Evolutionary conservation across 2,113 vertebrate genomes (phyloP), one percentile per base, ranked within the genome.

Genomic region (Condylura cristata): DNA sequence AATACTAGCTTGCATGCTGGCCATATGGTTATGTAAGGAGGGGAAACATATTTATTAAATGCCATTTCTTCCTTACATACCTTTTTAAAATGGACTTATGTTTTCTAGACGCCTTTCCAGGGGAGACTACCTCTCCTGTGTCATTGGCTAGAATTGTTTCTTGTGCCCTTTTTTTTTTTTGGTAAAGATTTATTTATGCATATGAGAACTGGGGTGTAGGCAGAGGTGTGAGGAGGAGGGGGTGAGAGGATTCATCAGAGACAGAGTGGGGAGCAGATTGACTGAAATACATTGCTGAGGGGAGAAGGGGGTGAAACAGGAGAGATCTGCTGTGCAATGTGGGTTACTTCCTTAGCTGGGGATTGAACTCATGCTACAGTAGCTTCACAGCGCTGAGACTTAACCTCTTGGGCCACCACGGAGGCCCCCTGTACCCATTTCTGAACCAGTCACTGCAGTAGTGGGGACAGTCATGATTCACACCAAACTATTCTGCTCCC

Each of bases 21-120:
- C 12, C 51, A 37, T 37, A 44, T 80, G 26, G 9, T 75, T 28
- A 39, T 53, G 44, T 80, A 39, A 78, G 48, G 79, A 72, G 68
- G 51, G 84, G 66, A 37, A 85, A 74, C 18, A 60, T 86, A 9
- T 34, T 63, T 74, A 90, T 44, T 91, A 93, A 75, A 76, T 90
- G 56, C 17, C 46, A n/a, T n/a, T n/a, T n/a, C n/a, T n/a, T n/a
- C n/a, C n/a, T 66, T 90, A 51, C 16, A 41, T 84, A 56, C 71
- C 70, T 79, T 68, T 80, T 72, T 68, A 78, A 87, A 51, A 58
- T 84, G n/a, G 20, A 61, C 56, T 76, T 82, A 34, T 22, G 22
- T 89, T 90, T 74, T 81, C 32, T 26, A 81, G 72, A 89, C 91
- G 53, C 37, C 22, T 26, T 30, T 78, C 24, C n/a, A 76, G 20